These are phyloP conservation scores for Pseudotriccus pelzelni DNA, from an alignment of 2,797 vertebrate species.

Conservation along the genomic window DNA sequence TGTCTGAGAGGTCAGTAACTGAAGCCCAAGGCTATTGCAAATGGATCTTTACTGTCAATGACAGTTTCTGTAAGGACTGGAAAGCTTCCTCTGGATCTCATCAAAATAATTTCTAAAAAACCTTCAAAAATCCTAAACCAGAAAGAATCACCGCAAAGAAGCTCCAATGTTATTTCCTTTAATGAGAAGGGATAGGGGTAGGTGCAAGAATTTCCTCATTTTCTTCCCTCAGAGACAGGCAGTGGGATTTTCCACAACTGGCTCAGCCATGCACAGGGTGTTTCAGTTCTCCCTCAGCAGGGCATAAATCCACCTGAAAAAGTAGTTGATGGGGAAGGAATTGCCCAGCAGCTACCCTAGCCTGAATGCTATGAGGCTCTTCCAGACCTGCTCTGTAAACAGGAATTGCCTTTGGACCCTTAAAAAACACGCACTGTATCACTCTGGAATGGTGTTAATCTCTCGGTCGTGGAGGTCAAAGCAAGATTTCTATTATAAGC, in stretches of 20 bases:
- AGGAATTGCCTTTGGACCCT: slow-evolving; percentile 42
- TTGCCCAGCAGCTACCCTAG: neutral
- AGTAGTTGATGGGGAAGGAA: neutral
- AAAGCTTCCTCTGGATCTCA: neutral
- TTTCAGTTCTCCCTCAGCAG: neutral
- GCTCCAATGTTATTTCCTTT: neutral
- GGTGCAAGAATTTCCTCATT: neutral
- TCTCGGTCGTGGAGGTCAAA: neutral
- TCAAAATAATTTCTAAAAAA: neutral
- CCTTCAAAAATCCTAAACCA: neutral
- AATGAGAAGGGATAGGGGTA: neutral
- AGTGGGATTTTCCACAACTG: neutral
- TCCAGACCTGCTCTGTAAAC: slow-evolving; percentile 26
- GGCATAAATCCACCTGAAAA: neutral
- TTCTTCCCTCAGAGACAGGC: neutral
- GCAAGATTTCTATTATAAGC: slow-evolving; percentile 59
- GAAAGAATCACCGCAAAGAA: neutral
- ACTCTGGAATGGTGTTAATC: slow-evolving; percentile 46
- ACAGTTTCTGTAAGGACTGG: neutral
- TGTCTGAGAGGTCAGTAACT: neutral
- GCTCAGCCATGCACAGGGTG: accelerated
- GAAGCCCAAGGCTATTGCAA: neutral
- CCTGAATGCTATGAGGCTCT: neutral
- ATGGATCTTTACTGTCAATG: neutral
- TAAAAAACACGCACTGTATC: neutral